phyloP scores from a whole-genome alignment of 2,797 vertebrate genomes.

The Galago senegalensis region DNA sequence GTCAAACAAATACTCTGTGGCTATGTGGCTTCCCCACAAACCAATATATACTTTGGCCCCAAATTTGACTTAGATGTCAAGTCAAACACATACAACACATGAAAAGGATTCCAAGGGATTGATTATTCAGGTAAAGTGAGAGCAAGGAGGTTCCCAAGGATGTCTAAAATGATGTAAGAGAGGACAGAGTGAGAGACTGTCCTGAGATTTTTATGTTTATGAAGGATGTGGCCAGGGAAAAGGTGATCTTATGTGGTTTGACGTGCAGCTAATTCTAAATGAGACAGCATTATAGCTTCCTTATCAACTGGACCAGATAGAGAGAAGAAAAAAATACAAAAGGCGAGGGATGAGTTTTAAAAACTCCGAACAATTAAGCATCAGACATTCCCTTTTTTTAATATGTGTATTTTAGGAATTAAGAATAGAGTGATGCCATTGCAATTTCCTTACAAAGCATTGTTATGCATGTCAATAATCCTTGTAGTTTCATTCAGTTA shows the following conservation, averaged over 20 bases:
- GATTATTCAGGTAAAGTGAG: neutral
- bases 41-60: too few species aligned
- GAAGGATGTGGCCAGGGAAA: fast-evolving
- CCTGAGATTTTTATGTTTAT: neutral
- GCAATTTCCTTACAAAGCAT: neutral
- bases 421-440: neutral
- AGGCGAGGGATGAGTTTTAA: neutral
- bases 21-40: neutral
- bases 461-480: neutral
- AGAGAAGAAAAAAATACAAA: neutral
- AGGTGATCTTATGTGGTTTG: neutral
- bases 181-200: neutral
- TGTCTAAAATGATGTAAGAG: neutral
- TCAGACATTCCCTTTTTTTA: neutral
- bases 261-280: neutral
- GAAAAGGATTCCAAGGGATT: neutral
- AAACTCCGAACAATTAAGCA: neutral
- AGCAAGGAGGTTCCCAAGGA: neutral
- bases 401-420: neutral
- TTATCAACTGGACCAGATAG: neutral
- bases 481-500: neutral
- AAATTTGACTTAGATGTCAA: neutral
- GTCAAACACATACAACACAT: fast-evolving
- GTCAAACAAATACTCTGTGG: neutral
- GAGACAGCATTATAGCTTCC: neutral